These are phyloP conservation scores for Drosophila lini DNA, from an alignment of 1,140 invertebrate species.

Conservation along the genomic window DNA sequence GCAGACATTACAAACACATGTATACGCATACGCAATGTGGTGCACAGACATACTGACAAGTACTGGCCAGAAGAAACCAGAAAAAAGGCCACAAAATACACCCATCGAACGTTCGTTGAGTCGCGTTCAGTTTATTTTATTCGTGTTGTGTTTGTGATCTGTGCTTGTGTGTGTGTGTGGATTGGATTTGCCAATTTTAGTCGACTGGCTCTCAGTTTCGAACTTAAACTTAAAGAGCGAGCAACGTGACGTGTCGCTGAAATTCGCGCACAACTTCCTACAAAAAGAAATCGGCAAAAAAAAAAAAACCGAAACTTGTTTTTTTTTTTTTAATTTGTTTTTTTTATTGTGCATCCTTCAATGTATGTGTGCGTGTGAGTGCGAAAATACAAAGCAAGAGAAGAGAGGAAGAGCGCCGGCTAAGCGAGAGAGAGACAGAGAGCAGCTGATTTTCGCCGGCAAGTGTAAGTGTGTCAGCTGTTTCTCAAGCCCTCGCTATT, in stretches of 20 bases:
- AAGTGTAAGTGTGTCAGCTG: constrained; percentile 69
- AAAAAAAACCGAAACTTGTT: constrained; percentile 31
- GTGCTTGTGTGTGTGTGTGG: constrained; percentile 41
- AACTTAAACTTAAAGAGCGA: constrained; percentile 83
- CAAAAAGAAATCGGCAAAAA: constrained; percentile 27
- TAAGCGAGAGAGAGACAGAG: constrained; percentile 14
- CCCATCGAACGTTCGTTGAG: constrained; percentile 31
- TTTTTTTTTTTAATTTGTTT: constrained; percentile 23
- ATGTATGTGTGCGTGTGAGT: constrained; percentile 24
- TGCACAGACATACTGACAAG: constrained; percentile 23
- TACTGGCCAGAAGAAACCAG: constrained; percentile 31
- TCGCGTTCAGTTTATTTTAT: constrained; percentile 40
- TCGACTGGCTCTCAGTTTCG: constrained; percentile 74
- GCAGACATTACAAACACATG: constrained; percentile 47
- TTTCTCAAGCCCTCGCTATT: constrained; percentile 23
- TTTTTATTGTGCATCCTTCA: constrained; percentile 26
- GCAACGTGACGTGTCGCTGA: constrained; percentile 78
- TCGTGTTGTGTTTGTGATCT: constrained; percentile 28
- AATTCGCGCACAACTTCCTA: constrained; percentile 72
- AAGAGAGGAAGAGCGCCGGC: not conserved
- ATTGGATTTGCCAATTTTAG: constrained; percentile 78
- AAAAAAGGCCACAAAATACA: constrained; percentile 37
- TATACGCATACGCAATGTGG: constrained; percentile 17
- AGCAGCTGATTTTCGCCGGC: constrained; percentile 79
- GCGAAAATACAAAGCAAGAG: constrained; percentile 22